These are phyloP conservation scores for Hippoglossus stenolepis DNA, from an alignment of 2,113 vertebrate species.

Conservation along the genomic window DNA sequence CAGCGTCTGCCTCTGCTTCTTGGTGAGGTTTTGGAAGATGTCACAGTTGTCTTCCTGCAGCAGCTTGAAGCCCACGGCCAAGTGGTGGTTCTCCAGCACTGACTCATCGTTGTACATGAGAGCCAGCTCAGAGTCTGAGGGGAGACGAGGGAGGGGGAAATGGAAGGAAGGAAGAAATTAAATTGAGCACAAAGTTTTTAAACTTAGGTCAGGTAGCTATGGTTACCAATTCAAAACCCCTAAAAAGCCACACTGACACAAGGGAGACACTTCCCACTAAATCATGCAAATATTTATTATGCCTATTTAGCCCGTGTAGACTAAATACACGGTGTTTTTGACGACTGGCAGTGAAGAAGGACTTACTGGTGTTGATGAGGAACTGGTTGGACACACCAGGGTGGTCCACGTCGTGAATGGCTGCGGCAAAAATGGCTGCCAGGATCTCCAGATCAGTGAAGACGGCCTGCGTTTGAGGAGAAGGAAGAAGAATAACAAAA, in stretches of 20 bases:
- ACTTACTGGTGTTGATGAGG: constrained; percentile 98
- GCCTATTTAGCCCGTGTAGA: background rate
- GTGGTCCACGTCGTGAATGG: constrained; percentile 98
- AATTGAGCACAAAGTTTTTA: constrained; percentile 22
- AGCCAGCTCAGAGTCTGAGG: constrained; percentile 94
- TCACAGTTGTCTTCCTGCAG: constrained; percentile 97
- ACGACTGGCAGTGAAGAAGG: background rate
- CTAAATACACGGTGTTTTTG: constrained; percentile 7
- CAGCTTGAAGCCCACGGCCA: constrained; percentile 97
- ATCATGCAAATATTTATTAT: constrained; percentile 4
- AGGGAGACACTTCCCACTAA: constrained; percentile 16
- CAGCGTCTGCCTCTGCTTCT: constrained; percentile 94
- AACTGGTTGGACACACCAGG: constrained; percentile 99
- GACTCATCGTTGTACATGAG: constrained; percentile 99
- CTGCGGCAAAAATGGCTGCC: constrained; percentile 96
- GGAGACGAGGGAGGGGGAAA: constrained; percentile 7
- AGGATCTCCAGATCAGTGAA: constrained; percentile 98
- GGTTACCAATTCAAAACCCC: constrained; percentile 20
- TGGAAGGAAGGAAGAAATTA: constrained; percentile 35
- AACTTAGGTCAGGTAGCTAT: constrained; percentile 39
- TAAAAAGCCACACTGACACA: background rate
- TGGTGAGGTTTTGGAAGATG: constrained; percentile 98
- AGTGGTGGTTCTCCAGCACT: constrained; percentile 97
- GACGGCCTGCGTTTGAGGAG: constrained; percentile 85
- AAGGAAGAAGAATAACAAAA: constrained; percentile 4